Evolutionary conservation across 2,888 invertebrate species (phyloP).

Genomic region (Chaetogeoica ovagalla): DNA sequence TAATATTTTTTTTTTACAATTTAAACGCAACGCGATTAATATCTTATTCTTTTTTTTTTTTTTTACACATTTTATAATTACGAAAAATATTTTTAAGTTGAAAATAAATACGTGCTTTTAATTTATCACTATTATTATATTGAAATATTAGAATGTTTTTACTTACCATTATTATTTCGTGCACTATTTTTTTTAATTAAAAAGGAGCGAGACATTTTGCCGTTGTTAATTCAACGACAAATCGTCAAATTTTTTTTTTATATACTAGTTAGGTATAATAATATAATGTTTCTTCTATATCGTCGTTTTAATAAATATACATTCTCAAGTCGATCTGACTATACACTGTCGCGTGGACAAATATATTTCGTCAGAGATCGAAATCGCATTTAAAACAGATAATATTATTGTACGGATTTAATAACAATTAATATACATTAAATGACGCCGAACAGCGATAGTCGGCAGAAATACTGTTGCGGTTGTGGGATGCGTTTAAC

Average conservation of each 20-base stretch:
- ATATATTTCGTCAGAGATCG: not conserved
- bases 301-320: too few species aligned
- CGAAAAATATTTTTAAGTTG: not conserved
- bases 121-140: not conserved
- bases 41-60: too few species aligned
- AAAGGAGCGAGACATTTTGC: not conserved
- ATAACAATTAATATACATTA: too few species aligned
- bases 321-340: not conserved
- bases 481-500: not conserved
- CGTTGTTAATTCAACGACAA: not conserved
- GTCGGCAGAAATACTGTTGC: not conserved
- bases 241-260: not conserved
- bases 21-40: too few species aligned
- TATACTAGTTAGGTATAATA: too few species aligned
- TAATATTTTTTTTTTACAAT: too few species aligned
- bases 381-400: not conserved
- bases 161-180: not conserved
- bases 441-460: not conserved
- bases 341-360: not conserved
- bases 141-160: not conserved
- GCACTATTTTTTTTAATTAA: not conserved
- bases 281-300: too few species aligned
- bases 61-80: not conserved
- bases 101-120: not conserved
- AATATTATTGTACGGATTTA: not conserved